Evolutionary conservation across 2,113 vertebrate genomes (phyloP), one percentile per base, ranked within the genome.

Genomic region (Raphicerus campestris): DNA sequence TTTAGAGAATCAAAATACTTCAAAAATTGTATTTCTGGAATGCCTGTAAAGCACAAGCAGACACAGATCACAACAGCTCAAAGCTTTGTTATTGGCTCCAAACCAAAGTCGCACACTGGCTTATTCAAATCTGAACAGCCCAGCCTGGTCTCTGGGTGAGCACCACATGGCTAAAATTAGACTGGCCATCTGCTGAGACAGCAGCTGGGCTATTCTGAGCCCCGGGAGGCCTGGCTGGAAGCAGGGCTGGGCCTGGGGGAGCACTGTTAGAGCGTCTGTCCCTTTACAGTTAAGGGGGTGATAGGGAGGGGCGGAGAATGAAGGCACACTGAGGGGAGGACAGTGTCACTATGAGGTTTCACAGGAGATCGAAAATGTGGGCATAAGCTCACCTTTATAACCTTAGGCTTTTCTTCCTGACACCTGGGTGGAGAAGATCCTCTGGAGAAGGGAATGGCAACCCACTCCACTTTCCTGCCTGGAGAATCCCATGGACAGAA

Each of bases 151-250:
- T 16, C 80, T 35, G 91, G 81, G 87, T 70, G 91, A 96, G 95
- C 32, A 92, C 61, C 87, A 75, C 39, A 5, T 13, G n/a, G 84
- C 89, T 97, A 97, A 98, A 97, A 96, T 98, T 97, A 98, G 98
- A 92, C 42, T 9, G 92, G 90, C 94, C 98, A 97, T 95, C 97
- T 97, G 98, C 97, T 96, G 96, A 97, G 81, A 53, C 96, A 86
- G 97, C 97, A 95, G 92, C 81, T 82, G 83, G 85, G 92, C 94
- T 97, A 96, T 98, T 97, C 97, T 96, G 85, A 96, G 95, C 75
- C 89, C 86, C 60, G 39, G 89, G 55, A 89, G 56, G 66, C 75
- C 87, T 84, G 87, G 89, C 80, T 91, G 26, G 55, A 61, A 81
- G 58, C 22, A 35, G 80, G 84, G 53, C 39, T 24, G 56, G 80